Percentiles rank a stretch among this genome's conserved stretches.
Evolutionary conservation across 2,888 invertebrate genomes (phyloP).

Genomic region (Cephus nigrinus): DNA sequence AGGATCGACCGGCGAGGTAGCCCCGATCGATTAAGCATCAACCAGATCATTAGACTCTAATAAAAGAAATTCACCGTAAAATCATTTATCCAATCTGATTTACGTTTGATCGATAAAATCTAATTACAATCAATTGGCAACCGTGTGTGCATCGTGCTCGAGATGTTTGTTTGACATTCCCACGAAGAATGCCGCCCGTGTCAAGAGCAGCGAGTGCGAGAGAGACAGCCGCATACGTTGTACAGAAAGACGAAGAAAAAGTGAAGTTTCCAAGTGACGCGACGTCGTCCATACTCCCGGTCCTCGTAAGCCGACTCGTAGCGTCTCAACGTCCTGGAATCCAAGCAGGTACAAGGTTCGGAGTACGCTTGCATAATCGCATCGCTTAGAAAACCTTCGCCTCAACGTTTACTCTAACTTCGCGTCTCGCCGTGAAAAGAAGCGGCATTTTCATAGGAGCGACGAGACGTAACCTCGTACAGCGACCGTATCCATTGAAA

Average conservation of each 20-base stretch:
- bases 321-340: constrained; percentile 21
- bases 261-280: background rate
- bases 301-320: background rate
- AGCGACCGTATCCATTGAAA: background rate
- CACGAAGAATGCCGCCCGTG: constrained; percentile 53
- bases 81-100: background rate
- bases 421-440: constrained; percentile 2
- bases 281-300: constrained; percentile 28
- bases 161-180: constrained; percentile 64
- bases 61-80: background rate
- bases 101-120: background rate
- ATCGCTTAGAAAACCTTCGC: background rate
- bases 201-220: constrained; percentile 17
- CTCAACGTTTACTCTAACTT: background rate
- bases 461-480: background rate
- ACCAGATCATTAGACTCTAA: background rate
- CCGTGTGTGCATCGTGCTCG: constrained; percentile 25
- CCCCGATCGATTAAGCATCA: constrained; percentile 2
- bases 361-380: background rate
- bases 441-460: background rate
- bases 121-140: background rate
- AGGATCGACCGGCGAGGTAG: background rate
- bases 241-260: background rate
- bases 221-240: background rate
- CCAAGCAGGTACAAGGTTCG: constrained; percentile 17